phyloP scores from a whole-genome alignment of 2,888 invertebrate genomes.

The Bombyx huttoni region DNA sequence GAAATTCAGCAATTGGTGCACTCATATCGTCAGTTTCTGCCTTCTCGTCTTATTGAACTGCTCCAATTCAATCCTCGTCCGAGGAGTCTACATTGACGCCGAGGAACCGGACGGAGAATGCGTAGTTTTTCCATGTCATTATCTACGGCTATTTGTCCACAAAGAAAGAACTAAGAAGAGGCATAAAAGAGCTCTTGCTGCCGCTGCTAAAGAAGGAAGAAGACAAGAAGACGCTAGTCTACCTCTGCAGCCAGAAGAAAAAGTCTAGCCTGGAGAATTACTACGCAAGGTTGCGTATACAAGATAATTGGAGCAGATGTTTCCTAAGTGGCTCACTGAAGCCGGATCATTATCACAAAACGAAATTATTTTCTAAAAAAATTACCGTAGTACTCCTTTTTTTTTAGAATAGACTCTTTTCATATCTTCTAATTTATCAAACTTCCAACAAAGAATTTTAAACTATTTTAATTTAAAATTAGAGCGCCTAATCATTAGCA shows the following conservation, averaged over 20 bases:
- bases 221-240: conserved; percentile 48
- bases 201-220: conserved; percentile 36
- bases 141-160: conserved; percentile 83
- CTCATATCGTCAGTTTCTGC: conserved; percentile 80
- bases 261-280: conserved; percentile 30
- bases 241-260: conserved; percentile 55
- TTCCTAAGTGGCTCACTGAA: too few species aligned
- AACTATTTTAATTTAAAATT: too few species aligned
- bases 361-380: too few species aligned
- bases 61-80: conserved; percentile 87
- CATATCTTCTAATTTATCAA: too few species aligned
- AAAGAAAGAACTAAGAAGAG: conserved; percentile 76
- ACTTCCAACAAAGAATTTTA: too few species aligned
- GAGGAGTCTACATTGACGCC: conserved; percentile 91
- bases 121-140: conserved; percentile 87
- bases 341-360: too few species aligned
- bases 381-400: too few species aligned
- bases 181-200: conserved; percentile 43
- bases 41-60: conserved; percentile 86
- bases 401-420: too few species aligned
- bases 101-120: conserved; percentile 87
- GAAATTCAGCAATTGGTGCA: conserved; percentile 85
- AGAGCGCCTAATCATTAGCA: too few species aligned
- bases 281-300: background rate
- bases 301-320: background rate